These are phyloP conservation scores for Melitaea cinxia DNA, from an alignment of 1,140 invertebrate genomes.

Conservation along the genomic window DNA sequence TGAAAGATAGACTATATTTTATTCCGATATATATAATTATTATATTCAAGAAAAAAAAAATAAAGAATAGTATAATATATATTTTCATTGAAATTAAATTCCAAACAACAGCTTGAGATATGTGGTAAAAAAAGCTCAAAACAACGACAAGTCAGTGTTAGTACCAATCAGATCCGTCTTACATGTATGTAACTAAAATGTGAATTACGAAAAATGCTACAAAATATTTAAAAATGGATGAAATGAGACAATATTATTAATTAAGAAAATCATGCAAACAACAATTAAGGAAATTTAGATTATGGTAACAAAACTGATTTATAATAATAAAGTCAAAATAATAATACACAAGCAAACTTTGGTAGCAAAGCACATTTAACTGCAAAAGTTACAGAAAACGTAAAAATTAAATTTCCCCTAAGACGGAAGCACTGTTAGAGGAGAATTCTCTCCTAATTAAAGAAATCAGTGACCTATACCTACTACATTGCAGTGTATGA, in stretches of 20 bases:
- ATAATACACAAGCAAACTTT: not conserved
- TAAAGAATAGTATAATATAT: no score
- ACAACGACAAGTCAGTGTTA: no score
- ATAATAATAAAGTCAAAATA: not conserved
- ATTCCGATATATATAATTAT: no score
- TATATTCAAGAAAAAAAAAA: no score
- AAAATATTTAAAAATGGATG: not conserved
- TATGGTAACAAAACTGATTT: not conserved
- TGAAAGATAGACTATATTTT: no score
- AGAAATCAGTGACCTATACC: not conserved
- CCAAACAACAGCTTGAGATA: no score
- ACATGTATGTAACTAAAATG: no score
- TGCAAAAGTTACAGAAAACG: not conserved
- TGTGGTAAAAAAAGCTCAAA: no score
- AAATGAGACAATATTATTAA: not conserved
- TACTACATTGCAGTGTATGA: conserved; percentile 3
- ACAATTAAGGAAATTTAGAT: not conserved
- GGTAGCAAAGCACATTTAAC: conserved; percentile 3
- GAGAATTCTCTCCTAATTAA: not conserved
- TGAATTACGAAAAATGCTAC: no score
- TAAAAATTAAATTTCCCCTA: conserved; percentile 13
- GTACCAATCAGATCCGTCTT: no score
- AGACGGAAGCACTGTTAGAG: conserved; percentile 11
- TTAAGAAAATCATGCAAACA: no score
- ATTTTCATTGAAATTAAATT: no score